A percentile compares a stretch with the other conserved stretches of the same genome.
These are phyloP conservation scores for Sesia bembeciformis DNA, from an alignment of 2,888 invertebrate species.

Conservation along the genomic window DNA sequence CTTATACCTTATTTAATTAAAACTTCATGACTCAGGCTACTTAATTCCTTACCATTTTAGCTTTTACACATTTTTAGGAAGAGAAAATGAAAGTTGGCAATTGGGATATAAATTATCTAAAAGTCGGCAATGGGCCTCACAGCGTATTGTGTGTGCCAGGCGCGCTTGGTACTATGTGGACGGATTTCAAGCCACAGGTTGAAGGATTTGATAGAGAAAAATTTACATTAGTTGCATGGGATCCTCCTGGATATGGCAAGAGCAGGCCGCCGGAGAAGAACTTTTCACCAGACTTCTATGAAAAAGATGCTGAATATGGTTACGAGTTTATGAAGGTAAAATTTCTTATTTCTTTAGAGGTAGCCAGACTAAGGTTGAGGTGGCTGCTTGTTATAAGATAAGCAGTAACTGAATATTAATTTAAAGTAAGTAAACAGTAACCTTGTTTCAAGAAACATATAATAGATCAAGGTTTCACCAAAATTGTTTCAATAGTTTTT, in stretches of 20 bases:
- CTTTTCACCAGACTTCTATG: constrained; percentile 81
- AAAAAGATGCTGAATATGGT: constrained; percentile 83
- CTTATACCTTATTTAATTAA: too few species aligned
- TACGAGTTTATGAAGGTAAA: constrained; percentile 80
- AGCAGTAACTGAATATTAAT: not conserved
- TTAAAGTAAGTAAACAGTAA: not conserved
- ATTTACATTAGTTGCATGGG: constrained; percentile 83
- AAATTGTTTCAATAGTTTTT: too few species aligned
- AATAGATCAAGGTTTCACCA: too few species aligned
- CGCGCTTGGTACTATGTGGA: constrained; percentile 86
- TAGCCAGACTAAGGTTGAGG: not conserved
- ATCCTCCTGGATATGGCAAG: constrained; percentile 91
- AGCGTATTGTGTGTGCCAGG: constrained; percentile 85
- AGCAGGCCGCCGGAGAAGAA: constrained; percentile 84
- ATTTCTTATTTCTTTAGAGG: constrained; percentile 1
- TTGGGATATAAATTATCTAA: constrained; percentile 71
- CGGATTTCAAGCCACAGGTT: constrained; percentile 87
- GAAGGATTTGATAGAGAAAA: constrained; percentile 76
- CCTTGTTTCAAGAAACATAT: too few species aligned
- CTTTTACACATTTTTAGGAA: constrained; percentile 60
- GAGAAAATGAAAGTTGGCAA: constrained; percentile 76
- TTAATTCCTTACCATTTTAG: too few species aligned
- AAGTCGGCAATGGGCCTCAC: constrained; percentile 75
- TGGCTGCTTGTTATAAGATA: not conserved
- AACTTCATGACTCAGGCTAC: too few species aligned